These are phyloP conservation scores for Yponomeuta malinellus DNA, from an alignment of 2,888 invertebrate species.

Conservation along the genomic window DNA sequence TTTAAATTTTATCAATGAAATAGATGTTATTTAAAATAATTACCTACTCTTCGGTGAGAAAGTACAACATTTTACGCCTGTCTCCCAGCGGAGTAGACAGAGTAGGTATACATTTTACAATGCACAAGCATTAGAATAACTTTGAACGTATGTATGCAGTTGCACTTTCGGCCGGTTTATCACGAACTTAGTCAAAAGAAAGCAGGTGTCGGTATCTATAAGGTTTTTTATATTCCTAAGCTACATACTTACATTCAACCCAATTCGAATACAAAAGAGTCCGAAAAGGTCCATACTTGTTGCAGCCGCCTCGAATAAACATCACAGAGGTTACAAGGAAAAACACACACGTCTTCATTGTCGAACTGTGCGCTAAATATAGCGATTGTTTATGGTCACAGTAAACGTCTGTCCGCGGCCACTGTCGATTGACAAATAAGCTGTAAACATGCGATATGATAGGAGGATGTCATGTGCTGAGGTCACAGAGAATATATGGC, in stretches of 20 bases:
- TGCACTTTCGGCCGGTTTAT: too few species aligned
- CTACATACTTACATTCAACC: conserved; percentile 6
- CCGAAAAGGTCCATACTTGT: conserved; percentile 9
- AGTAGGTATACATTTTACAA: too few species aligned
- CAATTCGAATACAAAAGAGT: conserved; percentile 10
- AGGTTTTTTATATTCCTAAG: neutral
- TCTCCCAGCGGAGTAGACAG: too few species aligned
- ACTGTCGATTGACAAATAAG: neutral
- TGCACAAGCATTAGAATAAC: too few species aligned
- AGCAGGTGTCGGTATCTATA: too few species aligned
- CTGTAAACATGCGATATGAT: neutral
- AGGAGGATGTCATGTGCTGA: neutral
- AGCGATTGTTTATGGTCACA: neutral
- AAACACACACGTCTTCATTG: neutral
- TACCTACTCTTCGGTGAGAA: too few species aligned
- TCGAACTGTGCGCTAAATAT: neutral
- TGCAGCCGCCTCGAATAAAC: neutral
- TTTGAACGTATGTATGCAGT: too few species aligned
- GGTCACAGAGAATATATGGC: neutral
- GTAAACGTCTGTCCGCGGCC: neutral
- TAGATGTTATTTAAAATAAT: too few species aligned
- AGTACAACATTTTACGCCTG: too few species aligned
- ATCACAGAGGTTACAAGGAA: neutral
- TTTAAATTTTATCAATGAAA: too few species aligned
- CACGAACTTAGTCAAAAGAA: too few species aligned